Evolutionary conservation across 2,797 vertebrate genomes (phyloP).

Genomic region (Mormyrus hasselquistii): DNA sequence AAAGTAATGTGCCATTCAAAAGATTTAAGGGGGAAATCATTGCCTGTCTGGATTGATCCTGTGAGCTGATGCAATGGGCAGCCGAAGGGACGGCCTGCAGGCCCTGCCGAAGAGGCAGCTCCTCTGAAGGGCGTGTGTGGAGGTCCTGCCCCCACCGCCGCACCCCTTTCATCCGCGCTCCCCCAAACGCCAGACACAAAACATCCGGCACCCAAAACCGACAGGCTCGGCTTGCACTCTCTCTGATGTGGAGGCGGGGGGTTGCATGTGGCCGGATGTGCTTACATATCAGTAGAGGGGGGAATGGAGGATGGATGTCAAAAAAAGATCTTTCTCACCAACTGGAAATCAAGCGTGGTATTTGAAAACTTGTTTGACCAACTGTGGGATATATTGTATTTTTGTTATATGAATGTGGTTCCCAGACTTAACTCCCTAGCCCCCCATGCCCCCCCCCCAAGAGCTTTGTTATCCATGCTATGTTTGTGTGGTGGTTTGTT

Average conservation of each 20-base stretch:
- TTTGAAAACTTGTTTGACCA: neutral
- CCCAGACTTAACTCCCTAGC: neutral
- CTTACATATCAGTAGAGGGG: neutral
- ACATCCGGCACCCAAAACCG: neutral
- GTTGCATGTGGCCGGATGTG: neutral
- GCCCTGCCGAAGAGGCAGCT: neutral
- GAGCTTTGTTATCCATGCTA: neutral
- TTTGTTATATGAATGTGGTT: neutral
- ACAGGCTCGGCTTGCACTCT: neutral
- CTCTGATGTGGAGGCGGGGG: neutral
- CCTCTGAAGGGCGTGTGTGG: neutral
- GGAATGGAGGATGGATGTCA: neutral
- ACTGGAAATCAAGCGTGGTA: neutral
- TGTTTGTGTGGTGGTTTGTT: neutral
- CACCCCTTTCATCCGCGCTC: neutral
- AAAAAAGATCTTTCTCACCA: neutral
- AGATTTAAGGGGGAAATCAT: neutral
- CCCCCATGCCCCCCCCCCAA: neutral
- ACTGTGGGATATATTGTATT: neutral
- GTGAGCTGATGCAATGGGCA: neutral
- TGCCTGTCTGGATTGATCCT: neutral
- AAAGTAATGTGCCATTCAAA: neutral
- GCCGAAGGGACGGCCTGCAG: neutral
- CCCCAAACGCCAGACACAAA: neutral
- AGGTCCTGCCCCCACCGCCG: neutral